A percentile compares a stretch with the other conserved stretches of the same genome.
Evolutionary conservation across 2,113 vertebrate genomes (phyloP).

Genomic region (Malurus melanocephalus): DNA sequence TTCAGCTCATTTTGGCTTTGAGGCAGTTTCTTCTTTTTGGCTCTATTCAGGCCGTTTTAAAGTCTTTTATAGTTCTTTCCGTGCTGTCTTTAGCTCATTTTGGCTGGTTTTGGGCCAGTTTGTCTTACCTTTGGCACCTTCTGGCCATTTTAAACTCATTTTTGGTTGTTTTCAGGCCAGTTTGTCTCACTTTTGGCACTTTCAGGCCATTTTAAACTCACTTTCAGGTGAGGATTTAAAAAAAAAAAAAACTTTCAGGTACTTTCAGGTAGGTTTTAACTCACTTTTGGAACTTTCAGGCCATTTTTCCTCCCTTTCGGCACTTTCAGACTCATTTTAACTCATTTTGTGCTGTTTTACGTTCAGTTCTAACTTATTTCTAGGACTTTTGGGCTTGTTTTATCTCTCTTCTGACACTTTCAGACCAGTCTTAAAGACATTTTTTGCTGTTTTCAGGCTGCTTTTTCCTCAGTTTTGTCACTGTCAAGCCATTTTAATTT

Average conservation of each 20-base stretch:
- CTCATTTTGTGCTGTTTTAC: too few relatives aligned
- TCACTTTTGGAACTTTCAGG: not conserved
- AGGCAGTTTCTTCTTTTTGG: not conserved
- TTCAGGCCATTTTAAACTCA: too few relatives aligned
- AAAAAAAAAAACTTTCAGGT: too few relatives aligned
- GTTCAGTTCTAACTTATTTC: too few relatives aligned
- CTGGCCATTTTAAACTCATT: not conserved
- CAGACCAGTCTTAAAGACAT: not conserved
- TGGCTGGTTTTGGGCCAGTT: not conserved
- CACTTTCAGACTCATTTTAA: not conserved
- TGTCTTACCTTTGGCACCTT: not conserved
- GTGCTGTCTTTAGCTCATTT: not conserved
- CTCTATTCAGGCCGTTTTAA: not conserved
- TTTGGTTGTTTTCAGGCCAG: not conserved
- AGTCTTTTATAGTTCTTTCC: not conserved
- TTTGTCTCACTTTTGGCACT: not conserved
- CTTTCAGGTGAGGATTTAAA: too few relatives aligned
- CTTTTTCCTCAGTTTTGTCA: too few relatives aligned
- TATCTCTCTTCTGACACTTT: not conserved
- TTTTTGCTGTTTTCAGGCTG: not conserved
- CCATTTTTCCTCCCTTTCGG: not conserved
- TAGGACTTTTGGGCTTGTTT: not conserved
- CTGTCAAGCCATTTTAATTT: too few relatives aligned
- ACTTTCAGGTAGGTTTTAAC: not conserved
- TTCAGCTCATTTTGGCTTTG: not conserved